Evolutionary conservation across 2,888 invertebrate species (phyloP).

Genomic region (Acrobasis suavella): DNA sequence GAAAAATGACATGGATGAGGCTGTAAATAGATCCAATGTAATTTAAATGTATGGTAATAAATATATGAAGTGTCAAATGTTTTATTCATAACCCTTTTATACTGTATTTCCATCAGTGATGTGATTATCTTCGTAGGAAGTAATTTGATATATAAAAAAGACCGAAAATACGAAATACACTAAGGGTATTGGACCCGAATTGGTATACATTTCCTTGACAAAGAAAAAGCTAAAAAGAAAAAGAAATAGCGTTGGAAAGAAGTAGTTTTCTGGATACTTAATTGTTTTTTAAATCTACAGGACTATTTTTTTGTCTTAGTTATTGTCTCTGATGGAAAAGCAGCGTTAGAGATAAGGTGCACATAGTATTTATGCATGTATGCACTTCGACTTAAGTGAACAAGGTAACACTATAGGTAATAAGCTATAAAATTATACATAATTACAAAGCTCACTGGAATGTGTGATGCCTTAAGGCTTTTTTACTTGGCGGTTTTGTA

Average conservation of each 20-base stretch:
- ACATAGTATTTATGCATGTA: conserved; percentile 30
- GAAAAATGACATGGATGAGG: conserved; percentile 48
- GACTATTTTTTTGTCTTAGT: background rate
- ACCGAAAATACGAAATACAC: background rate
- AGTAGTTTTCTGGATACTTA: background rate
- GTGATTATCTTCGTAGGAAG: no score
- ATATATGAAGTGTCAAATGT: conserved; percentile 59
- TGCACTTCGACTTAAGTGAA: conserved; percentile 17
- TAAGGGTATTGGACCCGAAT: no score
- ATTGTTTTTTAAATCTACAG: background rate
- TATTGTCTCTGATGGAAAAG: no score
- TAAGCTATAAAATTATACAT: conserved; percentile 7
- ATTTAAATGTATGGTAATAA: conserved; percentile 70
- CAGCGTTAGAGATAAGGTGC: conserved; percentile 36
- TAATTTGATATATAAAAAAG: no score
- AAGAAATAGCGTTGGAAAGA: no score
- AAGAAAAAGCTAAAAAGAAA: no score
- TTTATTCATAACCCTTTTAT: conserved; percentile 59
- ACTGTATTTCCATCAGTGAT: no score
- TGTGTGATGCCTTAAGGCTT: background rate
- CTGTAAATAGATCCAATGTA: conserved; percentile 68
- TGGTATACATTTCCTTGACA: no score
- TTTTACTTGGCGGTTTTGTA: background rate
- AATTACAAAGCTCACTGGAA: conserved; percentile 7
- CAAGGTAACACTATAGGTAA: conserved; percentile 20